These are phyloP conservation scores for Neria commutata DNA, from an alignment of 2,888 invertebrate species.

Conservation along the genomic window DNA sequence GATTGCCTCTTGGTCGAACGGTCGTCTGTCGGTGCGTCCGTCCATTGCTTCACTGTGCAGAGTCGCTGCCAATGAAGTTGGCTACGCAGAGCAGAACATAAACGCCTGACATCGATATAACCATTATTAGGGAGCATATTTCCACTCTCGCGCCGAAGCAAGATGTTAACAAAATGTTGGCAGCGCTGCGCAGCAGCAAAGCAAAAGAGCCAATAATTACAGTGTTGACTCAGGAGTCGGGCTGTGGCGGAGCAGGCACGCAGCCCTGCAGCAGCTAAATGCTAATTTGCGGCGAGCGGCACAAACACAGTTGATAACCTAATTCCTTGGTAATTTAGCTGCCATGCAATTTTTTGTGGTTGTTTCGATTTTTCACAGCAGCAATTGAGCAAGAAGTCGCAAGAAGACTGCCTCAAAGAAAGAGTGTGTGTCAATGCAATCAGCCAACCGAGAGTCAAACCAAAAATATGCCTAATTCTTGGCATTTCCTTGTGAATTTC, in stretches of 20 bases:
- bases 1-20: neutral
- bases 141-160: neutral
- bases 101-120: neutral
- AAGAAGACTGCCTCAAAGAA: no score
- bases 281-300: no score
- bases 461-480: no score
- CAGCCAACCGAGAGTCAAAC: no score
- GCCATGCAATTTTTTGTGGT: no score
- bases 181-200: neutral
- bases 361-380: no score
- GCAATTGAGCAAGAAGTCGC: no score
- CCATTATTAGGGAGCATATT: neutral
- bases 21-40: neutral
- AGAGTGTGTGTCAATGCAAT: no score
- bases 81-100: neutral
- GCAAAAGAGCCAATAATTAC: neutral
- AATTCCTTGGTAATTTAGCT: no score
- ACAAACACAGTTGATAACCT: neutral
- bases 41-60: no score
- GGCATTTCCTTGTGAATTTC: conserved; percentile 9
- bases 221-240: neutral
- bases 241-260: neutral
- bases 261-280: neutral
- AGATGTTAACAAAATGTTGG: neutral
- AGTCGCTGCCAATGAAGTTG: no score